A percentile compares a stretch with the other conserved stretches of the same genome.
Evolutionary conservation across 2,888 invertebrate genomes (phyloP).

Genomic region (Andrena dorsata): DNA sequence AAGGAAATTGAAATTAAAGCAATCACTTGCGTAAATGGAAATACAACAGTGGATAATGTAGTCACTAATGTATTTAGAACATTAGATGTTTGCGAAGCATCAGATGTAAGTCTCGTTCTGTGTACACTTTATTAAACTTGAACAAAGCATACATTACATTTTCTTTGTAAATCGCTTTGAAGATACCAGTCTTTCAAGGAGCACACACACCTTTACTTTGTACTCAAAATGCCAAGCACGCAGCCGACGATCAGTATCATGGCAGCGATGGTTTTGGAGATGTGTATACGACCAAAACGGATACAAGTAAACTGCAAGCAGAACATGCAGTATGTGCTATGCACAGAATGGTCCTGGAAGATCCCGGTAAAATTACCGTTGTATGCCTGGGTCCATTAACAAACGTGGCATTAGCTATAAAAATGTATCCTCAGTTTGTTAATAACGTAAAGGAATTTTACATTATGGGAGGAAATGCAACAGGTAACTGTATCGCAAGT

Average conservation of each 20-base stretch:
- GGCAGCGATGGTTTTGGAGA: constrained; percentile 92
- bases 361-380: constrained; percentile 87
- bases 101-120: constrained; percentile 87
- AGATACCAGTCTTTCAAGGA: constrained; percentile 91
- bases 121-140: constrained; percentile 43
- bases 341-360: constrained; percentile 86
- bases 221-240: constrained; percentile 78
- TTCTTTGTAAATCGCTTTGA: constrained; percentile 9
- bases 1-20: constrained; percentile 87
- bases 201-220: constrained; percentile 86
- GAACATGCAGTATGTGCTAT: constrained; percentile 88
- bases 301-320: constrained; percentile 85
- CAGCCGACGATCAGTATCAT: constrained; percentile 85
- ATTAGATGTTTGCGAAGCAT: constrained; percentile 87
- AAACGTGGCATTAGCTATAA: constrained; percentile 91
- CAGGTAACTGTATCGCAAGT: constrained; percentile 85
- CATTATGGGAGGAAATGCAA: constrained; percentile 92
- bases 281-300: constrained; percentile 84
- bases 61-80: constrained; percentile 90
- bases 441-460: constrained; percentile 89
- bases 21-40: constrained; percentile 92
- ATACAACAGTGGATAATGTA: constrained; percentile 90
- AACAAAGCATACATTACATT: not conserved
- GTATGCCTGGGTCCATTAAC: constrained; percentile 91
- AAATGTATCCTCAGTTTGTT: constrained; percentile 89